Base-by-base conservation (phyloP, 2,888 invertebrate genomes). In the Meghimatium bilineatum region DNA sequence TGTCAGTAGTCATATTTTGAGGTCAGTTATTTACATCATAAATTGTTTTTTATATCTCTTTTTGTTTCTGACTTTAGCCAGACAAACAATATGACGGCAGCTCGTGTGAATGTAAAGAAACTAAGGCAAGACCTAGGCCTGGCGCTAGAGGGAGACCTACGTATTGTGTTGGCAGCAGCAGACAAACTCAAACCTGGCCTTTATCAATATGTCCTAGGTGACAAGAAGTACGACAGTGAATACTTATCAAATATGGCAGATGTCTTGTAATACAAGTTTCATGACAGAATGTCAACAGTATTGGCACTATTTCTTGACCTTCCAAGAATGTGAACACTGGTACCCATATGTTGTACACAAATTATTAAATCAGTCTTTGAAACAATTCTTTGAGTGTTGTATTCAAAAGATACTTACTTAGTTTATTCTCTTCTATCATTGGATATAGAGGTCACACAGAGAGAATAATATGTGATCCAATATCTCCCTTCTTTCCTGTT, bases 171-270 rank as follows among this genome's bases (percentile, higher is more conserved):
- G 80, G 90, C 92, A 20, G 82, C 88, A n/a, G 92, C 92, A 23
- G 92, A 92, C 79, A 92, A 92, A 86, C 86, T 92, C 34, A 91
- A 91, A 80, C 92, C 92, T 52, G 92, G 92, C 26, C 76, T 91
- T 1, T 91, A 89, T 85, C 88, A 88, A 71, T 88, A 91, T 67
- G 81, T 92, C 49, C 85, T 89, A 34, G 87, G 88, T 14, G 89
- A 89, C 32, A 86, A 87, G 60, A 87, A 86, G 67, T 84, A 85
- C n/a, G 88, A 88, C 38, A 77, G 66, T 5, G 88, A 88, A 52
- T 86, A 88, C 56, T 69, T 86, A 49, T 83, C 85, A 14, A 87
- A 85, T n/a, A 83, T 81, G 49, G 72, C 84, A 17, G 87, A 87
- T 29, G 74, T 85, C 14, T 84, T 85, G 38, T 86, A 83, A 71